phyloP scores from a whole-genome alignment of 2,888 invertebrate species.

The Nymphalis polychloros region DNA sequence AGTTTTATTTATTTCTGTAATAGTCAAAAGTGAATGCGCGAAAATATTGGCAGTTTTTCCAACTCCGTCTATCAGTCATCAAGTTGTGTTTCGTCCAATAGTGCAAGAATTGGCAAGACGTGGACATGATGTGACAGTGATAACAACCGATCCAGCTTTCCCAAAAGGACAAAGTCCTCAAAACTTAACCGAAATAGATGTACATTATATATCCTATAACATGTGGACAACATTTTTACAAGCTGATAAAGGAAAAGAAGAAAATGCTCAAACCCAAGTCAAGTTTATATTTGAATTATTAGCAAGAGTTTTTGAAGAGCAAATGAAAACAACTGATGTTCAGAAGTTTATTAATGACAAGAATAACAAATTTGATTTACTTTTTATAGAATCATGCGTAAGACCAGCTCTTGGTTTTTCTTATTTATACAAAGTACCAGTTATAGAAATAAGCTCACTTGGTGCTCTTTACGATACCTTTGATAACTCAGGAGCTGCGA shows the following conservation, averaged over 20 bases:
- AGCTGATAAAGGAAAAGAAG: conserved; percentile 9
- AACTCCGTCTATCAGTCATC: conserved; percentile 58
- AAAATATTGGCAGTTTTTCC: conserved; percentile 56
- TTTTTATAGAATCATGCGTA: conserved; percentile 50
- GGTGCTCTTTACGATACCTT: conserved; percentile 42
- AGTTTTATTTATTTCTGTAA: not conserved
- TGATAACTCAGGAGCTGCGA: conserved; percentile 44
- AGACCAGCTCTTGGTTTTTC: conserved; percentile 46
- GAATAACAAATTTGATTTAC: conserved; percentile 49
- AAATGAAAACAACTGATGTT: conserved; percentile 37
- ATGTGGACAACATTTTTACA: conserved; percentile 27
- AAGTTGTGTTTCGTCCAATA: conserved; percentile 48
- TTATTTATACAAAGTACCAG: conserved; percentile 53
- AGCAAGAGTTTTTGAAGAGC: conserved; percentile 30
- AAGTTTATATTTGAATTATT: conserved; percentile 17
- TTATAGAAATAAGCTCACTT: conserved; percentile 56
- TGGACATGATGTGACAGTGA: conserved; percentile 60
- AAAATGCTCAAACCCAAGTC: conserved; percentile 3
- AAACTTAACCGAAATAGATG: conserved; percentile 55
- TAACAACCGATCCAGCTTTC: conserved; percentile 54
- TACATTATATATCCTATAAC: conserved; percentile 53
- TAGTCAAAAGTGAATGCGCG: conserved; percentile 39
- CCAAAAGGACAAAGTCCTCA: conserved; percentile 49
- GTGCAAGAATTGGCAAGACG: conserved; percentile 51
- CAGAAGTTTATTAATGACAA: conserved; percentile 37